These are phyloP conservation scores for Psittacula cyanocephala DNA, from an alignment of 2,113 vertebrate genomes.

Conservation along the genomic window DNA sequence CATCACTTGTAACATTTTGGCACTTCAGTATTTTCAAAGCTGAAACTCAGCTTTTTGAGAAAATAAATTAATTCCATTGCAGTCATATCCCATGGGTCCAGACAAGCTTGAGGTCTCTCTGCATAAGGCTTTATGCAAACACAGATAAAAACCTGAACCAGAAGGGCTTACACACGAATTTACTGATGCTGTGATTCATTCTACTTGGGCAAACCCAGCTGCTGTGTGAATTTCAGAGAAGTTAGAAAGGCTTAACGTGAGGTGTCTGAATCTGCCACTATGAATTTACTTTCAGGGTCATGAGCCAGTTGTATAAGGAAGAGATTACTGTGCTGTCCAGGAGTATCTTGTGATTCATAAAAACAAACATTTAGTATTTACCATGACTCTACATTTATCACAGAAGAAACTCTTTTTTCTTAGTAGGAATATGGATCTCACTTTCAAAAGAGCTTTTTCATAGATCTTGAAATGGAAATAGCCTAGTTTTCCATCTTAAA, in stretches of 20 bases:
- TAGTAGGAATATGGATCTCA: neutral
- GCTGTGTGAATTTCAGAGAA: neutral
- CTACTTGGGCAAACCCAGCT: neutral
- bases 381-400: neutral
- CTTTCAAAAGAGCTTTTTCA: neutral
- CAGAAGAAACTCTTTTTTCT: neutral
- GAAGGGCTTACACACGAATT: neutral
- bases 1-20: neutral
- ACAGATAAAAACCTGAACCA: neutral
- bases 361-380: slow-evolving; percentile 2
- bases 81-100: neutral
- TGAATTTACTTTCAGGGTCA: neutral
- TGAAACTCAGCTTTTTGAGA: neutral
- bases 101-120: neutral
- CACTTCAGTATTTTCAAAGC: neutral
- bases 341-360: neutral
- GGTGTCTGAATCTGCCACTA: neutral
- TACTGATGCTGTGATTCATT: neutral
- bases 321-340: neutral
- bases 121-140: neutral
- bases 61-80: neutral
- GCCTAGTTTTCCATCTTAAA: neutral
- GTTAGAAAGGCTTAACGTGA: neutral
- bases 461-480: neutral
- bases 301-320: neutral